Evolutionary conservation across 2,113 vertebrate species (phyloP).

Genomic region (Phylloscopus whistleri): DNA sequence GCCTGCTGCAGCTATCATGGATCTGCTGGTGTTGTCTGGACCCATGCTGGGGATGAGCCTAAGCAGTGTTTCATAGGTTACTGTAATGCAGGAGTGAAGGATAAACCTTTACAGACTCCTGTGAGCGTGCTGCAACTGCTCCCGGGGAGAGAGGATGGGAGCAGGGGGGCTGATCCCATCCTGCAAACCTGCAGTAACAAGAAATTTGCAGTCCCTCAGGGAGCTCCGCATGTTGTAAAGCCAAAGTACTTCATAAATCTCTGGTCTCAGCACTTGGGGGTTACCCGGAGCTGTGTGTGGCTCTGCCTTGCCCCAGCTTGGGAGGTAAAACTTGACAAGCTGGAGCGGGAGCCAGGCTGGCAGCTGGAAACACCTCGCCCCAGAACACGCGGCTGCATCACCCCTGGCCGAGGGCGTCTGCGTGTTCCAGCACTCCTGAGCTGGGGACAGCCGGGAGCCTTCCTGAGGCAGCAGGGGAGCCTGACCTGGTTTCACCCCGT

Average conservation of each 20-base stretch:
- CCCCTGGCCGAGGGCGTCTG: background rate
- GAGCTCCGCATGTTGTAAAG: background rate
- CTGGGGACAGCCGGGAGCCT: background rate
- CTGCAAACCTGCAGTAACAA: background rate
- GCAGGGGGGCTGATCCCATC: background rate
- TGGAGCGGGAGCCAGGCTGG: background rate
- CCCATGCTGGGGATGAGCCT: background rate
- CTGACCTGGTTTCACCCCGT: background rate
- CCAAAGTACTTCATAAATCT: background rate
- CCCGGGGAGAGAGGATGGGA: background rate
- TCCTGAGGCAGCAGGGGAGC: background rate
- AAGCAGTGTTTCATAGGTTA: background rate
- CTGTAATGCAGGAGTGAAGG: background rate
- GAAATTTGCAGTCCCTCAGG: background rate
- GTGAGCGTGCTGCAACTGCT: background rate
- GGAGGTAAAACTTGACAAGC: background rate
- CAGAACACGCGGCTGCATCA: rapidly evolving
- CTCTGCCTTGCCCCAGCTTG: background rate
- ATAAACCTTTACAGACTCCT: background rate
- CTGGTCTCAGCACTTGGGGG: background rate
- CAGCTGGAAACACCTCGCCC: background rate
- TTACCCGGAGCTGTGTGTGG: background rate
- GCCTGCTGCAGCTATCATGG: background rate
- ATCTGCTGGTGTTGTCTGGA: background rate
- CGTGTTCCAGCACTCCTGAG: background rate